Conservation (phyloP, 2,888 invertebrate species). For the Pachydiplax longipennis region DNA sequence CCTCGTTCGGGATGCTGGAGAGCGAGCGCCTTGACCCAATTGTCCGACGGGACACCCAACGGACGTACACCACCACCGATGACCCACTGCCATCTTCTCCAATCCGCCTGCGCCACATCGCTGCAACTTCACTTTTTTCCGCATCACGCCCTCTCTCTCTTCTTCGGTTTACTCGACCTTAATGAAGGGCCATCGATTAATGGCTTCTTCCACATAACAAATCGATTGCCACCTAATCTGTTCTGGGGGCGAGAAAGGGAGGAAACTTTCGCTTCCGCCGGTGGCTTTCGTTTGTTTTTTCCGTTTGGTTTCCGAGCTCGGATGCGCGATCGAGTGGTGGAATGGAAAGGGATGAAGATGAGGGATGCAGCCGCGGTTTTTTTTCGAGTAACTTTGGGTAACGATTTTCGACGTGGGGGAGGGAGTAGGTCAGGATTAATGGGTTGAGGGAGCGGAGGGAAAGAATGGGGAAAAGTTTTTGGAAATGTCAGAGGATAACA, state of each 20-base stretch:
- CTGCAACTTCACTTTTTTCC: not conserved
- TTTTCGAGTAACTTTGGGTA: not conserved
- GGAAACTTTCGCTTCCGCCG: not conserved
- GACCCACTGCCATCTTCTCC: not conserved
- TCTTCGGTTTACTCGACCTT: not conserved
- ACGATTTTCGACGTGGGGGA: not conserved
- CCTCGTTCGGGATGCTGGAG: not conserved
- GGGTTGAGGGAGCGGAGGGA: too few relatives aligned
- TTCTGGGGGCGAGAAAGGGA: not conserved
- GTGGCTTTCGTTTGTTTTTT: not conserved
- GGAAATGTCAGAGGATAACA: too few relatives aligned
- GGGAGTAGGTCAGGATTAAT: too few relatives aligned
- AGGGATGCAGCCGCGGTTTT: not conserved
- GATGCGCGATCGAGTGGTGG: not conserved
- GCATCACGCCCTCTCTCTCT: not conserved
- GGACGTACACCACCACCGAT: not conserved
- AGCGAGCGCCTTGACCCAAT: not conserved
- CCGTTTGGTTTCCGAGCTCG: too few relatives aligned
- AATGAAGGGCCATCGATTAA: conserved; percentile 3
- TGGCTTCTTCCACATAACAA: not conserved
- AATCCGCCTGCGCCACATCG: not conserved
- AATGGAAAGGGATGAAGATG: not conserved
- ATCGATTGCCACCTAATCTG: not conserved
- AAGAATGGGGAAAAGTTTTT: too few relatives aligned
- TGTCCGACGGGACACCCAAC: not conserved